Base-by-base conservation (phyloP, 2,113 vertebrate species). In the Thunnus maccoyii region DNA sequence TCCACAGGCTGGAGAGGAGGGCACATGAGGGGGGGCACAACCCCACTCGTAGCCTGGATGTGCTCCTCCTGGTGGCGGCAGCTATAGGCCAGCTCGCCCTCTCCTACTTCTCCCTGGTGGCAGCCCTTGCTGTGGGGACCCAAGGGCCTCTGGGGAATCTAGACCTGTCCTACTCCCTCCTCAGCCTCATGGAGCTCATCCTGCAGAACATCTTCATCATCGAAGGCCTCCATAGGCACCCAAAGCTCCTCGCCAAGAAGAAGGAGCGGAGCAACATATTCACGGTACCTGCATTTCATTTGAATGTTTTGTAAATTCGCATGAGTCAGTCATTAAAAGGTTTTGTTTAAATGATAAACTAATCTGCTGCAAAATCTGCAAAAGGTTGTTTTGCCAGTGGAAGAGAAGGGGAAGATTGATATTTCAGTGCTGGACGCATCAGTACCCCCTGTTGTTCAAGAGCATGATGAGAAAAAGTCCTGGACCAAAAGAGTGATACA, bases 191-290 rank as follows among this genome's bases (percentile, higher is more conserved):
- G 74, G 96, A 99, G 92, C 95, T 95, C 83, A 88, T 97, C 46
- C 88, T 95, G 12, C 98, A 99, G 87, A 99, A 97, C 20, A 83
- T 97, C 89, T 99, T 98, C 88, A 97, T 98, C 83, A 96, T 99
- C 0, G 95, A 97, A 0, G 97, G 97, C 18, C 95, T 99, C 67
- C 96, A 97, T 80, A 86, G 95, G 13, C 85, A 95, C 84, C 86
- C 96, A 10, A 0, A 2, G 0, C 81, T 68, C 9, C 54, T 48
- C 36, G 2, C 1, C 6, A 76, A 0, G 76, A 85, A 16, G 0
- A 50, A 57, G 30, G 62, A 61, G 0, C 41, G 2, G 14, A 51
- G 72, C 20, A 58, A 48, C 51, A 51, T 78, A 4, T 80, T 90
- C 25, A 88, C 88, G 88, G 92, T 91, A 68, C 27, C 36, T 61